Evolutionary conservation across 2,113 vertebrate species (phyloP).

Genomic region (Psilopsiagon aurifrons): DNA sequence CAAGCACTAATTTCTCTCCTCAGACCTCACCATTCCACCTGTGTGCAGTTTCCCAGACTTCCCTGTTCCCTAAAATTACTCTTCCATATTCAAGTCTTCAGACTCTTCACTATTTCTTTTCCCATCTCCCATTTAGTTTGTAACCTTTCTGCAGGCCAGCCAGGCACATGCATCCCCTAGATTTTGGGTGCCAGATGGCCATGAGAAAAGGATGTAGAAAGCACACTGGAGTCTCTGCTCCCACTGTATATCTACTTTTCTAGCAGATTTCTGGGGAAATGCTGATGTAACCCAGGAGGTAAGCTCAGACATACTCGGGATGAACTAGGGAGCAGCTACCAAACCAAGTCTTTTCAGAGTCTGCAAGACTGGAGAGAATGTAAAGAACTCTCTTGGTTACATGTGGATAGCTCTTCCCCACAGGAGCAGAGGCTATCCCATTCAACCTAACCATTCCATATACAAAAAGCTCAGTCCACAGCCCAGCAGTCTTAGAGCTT

Average conservation of each 20-base stretch:
- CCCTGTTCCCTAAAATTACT: neutral
- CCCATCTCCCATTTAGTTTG: neutral
- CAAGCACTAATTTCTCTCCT: neutral
- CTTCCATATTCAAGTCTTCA: neutral
- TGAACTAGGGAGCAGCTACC: neutral
- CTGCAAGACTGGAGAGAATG: neutral
- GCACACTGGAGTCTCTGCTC: neutral
- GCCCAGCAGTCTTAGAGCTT: neutral
- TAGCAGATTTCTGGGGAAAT: neutral
- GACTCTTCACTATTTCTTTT: neutral
- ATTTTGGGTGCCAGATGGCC: neutral
- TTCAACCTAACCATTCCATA: neutral
- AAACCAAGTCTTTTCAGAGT: neutral
- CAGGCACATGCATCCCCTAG: neutral
- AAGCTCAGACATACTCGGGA: neutral
- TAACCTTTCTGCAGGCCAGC: neutral
- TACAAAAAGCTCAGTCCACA: neutral
- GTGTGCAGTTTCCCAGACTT: neutral
- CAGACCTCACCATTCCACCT: neutral
- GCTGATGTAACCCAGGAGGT: fast-evolving
- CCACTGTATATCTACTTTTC: neutral
- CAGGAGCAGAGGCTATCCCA: neutral
- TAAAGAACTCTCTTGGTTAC: neutral
- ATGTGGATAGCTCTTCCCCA: neutral
- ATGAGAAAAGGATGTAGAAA: neutral